Conservation (phyloP, 35 echinoderm and acorn worm genomes). For the Anneissia japonica region DNA sequence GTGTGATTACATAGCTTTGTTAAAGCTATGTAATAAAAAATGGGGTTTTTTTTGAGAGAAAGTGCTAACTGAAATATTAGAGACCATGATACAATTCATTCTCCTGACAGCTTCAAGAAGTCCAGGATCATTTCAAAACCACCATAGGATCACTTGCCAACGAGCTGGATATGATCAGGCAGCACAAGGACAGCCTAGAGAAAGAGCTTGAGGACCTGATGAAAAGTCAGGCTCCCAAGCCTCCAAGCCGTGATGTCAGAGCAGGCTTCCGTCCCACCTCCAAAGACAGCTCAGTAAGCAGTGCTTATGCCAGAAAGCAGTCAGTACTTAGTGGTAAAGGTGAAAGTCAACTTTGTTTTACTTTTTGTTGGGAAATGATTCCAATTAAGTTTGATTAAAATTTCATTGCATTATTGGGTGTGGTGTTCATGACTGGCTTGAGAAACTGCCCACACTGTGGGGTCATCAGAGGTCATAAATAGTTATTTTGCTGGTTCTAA, state of each 20-base stretch:
- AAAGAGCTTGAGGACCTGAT: slow-evolving; percentile 62
- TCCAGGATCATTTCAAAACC: slow-evolving; percentile 73
- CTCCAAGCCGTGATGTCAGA: slow-evolving; percentile 38
- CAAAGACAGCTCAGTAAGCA: neutral
- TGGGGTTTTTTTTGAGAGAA: too few species aligned
- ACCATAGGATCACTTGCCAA: slow-evolving; percentile 73
- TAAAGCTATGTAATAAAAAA: too few species aligned
- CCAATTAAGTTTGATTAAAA: too few species aligned
- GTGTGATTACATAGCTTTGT: too few species aligned
- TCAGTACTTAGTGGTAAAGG: slow-evolving; percentile 71
- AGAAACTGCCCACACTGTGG: too few species aligned
- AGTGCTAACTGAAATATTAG: too few species aligned
- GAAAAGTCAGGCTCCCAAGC: slow-evolving; percentile 49
- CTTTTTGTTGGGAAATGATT: neutral
- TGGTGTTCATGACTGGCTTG: too few species aligned
- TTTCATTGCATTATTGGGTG: too few species aligned
- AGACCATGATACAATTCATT: too few species aligned
- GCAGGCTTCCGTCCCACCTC: neutral
- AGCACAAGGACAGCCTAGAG: slow-evolving; percentile 73
- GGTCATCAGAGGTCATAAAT: too few species aligned
- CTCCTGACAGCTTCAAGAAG: slow-evolving; percentile 43
- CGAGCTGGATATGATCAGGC: slow-evolving; percentile 79
- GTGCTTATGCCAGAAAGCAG: slow-evolving; percentile 7
- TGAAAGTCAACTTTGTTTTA: neutral
- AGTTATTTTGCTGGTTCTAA: too few species aligned